Percentiles rank a stretch among this genome's conserved stretches.
These are phyloP conservation scores for Linnaemya tessellans DNA, from an alignment of 2,888 invertebrate species.

Conservation along the genomic window DNA sequence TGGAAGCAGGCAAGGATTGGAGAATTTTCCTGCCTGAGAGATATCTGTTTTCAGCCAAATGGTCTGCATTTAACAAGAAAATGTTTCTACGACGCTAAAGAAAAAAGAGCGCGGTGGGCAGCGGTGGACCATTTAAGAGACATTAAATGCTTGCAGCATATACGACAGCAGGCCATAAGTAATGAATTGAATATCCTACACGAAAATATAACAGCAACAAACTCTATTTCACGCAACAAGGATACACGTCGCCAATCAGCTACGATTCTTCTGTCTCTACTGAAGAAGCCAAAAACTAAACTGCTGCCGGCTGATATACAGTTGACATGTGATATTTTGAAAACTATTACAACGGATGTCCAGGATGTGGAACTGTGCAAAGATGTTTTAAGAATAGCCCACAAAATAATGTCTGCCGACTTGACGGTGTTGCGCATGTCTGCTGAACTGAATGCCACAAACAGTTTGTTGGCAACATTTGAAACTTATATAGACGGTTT, in stretches of 20 bases:
- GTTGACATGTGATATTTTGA: slow-evolving; percentile 82
- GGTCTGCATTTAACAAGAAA: slow-evolving; percentile 85
- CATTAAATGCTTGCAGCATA: slow-evolving; percentile 75
- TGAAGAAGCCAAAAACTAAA: slow-evolving; percentile 72
- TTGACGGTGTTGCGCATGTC: slow-evolving; percentile 77
- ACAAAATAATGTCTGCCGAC: slow-evolving; percentile 85
- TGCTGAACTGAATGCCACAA: slow-evolving; percentile 86
- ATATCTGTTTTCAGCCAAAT: slow-evolving; percentile 85
- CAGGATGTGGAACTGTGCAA: slow-evolving; percentile 68
- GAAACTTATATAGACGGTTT: slow-evolving; percentile 85
- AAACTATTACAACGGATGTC: slow-evolving; percentile 72
- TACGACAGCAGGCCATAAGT: slow-evolving; percentile 74
- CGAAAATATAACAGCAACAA: slow-evolving; percentile 61
- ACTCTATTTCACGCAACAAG: not conserved
- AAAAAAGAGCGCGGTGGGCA: slow-evolving; percentile 85
- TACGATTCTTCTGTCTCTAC: slow-evolving; percentile 48
- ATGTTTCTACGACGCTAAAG: slow-evolving; percentile 85
- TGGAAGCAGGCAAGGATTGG: slow-evolving; percentile 70
- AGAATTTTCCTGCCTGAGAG: slow-evolving; percentile 81
- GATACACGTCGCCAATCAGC: slow-evolving; percentile 46
- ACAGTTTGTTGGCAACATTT: slow-evolving; percentile 85
- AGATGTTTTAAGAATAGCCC: slow-evolving; percentile 79
- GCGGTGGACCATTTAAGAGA: slow-evolving; percentile 76
- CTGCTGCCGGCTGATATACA: slow-evolving; percentile 86
- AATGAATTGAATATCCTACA: slow-evolving; percentile 74